phyloP scores from a whole-genome alignment of 2,113 vertebrate genomes.

The Bagarius yarrelli region DNA sequence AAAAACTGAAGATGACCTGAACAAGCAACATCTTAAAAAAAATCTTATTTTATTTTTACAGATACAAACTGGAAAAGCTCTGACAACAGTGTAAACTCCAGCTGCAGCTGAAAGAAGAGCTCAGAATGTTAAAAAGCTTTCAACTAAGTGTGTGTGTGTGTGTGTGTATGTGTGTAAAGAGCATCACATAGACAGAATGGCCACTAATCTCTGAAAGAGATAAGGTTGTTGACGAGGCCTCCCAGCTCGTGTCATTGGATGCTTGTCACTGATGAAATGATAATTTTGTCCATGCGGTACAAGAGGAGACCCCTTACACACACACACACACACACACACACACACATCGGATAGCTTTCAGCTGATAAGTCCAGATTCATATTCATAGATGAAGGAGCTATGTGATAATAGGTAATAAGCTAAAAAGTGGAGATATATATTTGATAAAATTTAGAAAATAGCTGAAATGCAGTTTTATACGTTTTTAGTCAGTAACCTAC shows the following conservation, averaged over 20 bases:
- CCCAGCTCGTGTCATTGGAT: conserved; percentile 22
- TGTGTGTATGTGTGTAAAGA: neutral
- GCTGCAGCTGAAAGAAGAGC: neutral
- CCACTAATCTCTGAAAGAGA: conserved; percentile 43
- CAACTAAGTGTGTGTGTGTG: neutral
- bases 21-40: too few species aligned
- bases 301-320: conserved; percentile 1
- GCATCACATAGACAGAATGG: neutral
- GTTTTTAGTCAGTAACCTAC: neutral
- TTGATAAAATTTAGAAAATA: too few species aligned
- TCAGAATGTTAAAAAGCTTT: neutral
- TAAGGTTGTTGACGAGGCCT: conserved; percentile 27
- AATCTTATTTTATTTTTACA: too few species aligned
- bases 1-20: too few species aligned
- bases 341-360: neutral
- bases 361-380: conserved; percentile 13
- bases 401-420: conserved; percentile 26
- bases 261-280: conserved; percentile 40
- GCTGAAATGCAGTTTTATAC: neutral
- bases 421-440: neutral
- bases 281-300: conserved; percentile 33
- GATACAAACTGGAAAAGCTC: neutral
- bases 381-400: neutral
- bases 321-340: conserved; percentile 12
- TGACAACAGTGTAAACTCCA: neutral